Evolutionary conservation across 1,140 invertebrate genomes (phyloP).

Genomic region (Mesaphorura yosii): DNA sequence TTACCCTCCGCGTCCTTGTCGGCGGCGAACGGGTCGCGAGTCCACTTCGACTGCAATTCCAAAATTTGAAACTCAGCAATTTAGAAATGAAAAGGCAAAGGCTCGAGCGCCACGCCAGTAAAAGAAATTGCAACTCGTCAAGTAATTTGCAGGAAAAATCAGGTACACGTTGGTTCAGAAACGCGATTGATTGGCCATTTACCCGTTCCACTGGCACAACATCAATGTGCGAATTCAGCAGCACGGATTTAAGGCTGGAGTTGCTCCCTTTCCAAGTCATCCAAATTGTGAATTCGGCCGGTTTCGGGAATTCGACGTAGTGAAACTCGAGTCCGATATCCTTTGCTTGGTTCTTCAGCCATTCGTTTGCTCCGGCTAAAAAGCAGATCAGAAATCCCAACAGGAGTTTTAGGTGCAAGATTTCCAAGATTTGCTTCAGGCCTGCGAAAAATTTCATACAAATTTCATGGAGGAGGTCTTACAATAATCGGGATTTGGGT

Average conservation of each 20-base stretch:
- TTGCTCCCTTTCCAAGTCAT: conserved; percentile 68
- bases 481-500: conserved; percentile 72
- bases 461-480: conserved; percentile 32
- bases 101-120: too few relatives aligned
- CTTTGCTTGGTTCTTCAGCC: conserved; percentile 55
- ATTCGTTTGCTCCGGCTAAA: conserved; percentile 36
- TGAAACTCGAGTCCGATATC: conserved; percentile 49
- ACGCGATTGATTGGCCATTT: background rate
- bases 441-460: background rate
- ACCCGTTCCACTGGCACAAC: conserved; percentile 69
- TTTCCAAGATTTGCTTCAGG: background rate
- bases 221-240: conserved; percentile 90
- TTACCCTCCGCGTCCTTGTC: conserved; percentile 63
- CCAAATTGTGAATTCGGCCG: conserved; percentile 61
- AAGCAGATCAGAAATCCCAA: background rate
- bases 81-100: background rate
- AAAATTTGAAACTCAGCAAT: background rate
- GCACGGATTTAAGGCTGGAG: conserved; percentile 54
- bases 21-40: conserved; percentile 63
- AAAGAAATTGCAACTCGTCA: too few relatives aligned
- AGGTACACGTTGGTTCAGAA: background rate
- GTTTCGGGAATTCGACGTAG: conserved; percentile 41
- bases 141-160: background rate
- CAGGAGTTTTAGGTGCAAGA: background rate
- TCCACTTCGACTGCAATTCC: conserved; percentile 48